A percentile compares a stretch with the other conserved stretches of the same genome.
phyloP scores from a whole-genome alignment of 1,140 invertebrate genomes.

The Augochlora pura region DNA sequence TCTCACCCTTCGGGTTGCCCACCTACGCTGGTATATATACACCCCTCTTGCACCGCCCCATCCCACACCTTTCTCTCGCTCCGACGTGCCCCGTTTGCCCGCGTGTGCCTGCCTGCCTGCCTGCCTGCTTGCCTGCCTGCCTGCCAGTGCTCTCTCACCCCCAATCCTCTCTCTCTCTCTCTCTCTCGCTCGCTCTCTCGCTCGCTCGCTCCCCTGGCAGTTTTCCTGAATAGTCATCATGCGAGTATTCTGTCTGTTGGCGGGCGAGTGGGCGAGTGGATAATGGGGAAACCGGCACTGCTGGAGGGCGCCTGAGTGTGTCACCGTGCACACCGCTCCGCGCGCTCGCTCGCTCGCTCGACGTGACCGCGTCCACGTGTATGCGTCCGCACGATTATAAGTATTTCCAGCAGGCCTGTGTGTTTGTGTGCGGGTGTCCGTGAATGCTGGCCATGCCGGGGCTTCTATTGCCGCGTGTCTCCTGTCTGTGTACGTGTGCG shows the following conservation, averaged over 20 bases:
- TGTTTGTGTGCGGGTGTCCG: constrained; percentile 22
- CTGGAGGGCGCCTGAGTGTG: constrained; percentile 48
- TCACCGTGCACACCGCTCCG: constrained; percentile 32
- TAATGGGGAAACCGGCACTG: constrained; percentile 59
- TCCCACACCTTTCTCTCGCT: constrained; percentile 46
- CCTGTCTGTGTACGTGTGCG: constrained; percentile 18
- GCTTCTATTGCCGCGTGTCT: constrained; percentile 29
- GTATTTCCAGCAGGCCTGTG: constrained; percentile 46
- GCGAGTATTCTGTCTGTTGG: constrained; percentile 62
- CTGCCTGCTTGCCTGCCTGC: too few species aligned
- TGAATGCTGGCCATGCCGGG: constrained; percentile 14
- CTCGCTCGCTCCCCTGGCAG: constrained; percentile 24
- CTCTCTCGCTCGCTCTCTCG: neutral
- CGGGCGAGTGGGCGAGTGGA: constrained; percentile 55
- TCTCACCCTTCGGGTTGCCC: constrained; percentile 58
- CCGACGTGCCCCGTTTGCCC: constrained; percentile 39
- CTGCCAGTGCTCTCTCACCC: constrained; percentile 31
- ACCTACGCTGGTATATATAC: constrained; percentile 52
- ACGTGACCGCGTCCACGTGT: neutral
- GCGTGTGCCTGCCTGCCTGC: constrained; percentile 38
- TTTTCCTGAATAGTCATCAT: constrained; percentile 70
- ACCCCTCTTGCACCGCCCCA: constrained; percentile 37
- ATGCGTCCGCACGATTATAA: constrained; percentile 39
- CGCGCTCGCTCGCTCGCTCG: neutral
- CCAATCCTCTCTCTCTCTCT: neutral